Evolutionary conservation across 1,140 invertebrate genomes (phyloP).

Genomic region (Belonocnema kinseyi): DNA sequence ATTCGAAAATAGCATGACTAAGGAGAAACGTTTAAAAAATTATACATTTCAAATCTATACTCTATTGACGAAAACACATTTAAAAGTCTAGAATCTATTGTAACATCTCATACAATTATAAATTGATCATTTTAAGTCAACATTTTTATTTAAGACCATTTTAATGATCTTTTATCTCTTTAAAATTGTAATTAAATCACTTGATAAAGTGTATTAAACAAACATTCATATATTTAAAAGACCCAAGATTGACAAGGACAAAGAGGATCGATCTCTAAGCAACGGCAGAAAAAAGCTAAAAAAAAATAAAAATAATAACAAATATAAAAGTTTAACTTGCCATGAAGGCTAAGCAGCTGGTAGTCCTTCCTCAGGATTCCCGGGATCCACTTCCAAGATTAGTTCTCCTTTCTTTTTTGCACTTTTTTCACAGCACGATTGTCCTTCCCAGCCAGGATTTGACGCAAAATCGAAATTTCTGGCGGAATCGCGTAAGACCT

Average conservation of each 20-base stretch:
- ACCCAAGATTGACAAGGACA: not conserved
- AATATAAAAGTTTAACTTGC: constrained; percentile 16
- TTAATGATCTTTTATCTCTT: too few relatives aligned
- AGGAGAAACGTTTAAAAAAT: too few relatives aligned
- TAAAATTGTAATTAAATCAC: too few relatives aligned
- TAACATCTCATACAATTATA: too few relatives aligned
- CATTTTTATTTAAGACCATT: too few relatives aligned
- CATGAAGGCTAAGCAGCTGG: constrained; percentile 13
- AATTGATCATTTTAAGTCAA: too few relatives aligned
- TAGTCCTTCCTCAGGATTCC: not conserved
- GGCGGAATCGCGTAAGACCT: not conserved
- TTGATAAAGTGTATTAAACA: too few relatives aligned
- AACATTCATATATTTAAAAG: too few relatives aligned
- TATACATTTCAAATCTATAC: too few relatives aligned
- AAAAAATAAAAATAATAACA: not conserved
- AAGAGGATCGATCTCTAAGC: not conserved
- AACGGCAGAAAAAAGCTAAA: not conserved
- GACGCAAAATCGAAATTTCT: not conserved
- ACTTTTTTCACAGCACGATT: constrained; percentile 10
- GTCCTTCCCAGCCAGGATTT: not conserved
- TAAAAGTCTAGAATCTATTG: too few relatives aligned
- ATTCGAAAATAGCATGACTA: too few relatives aligned
- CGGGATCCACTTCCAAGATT: not conserved
- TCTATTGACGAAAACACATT: too few relatives aligned
- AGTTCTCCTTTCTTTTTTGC: not conserved